Evolutionary conservation across 2,888 invertebrate species (phyloP).

Genomic region (Plagodis dolabraria): DNA sequence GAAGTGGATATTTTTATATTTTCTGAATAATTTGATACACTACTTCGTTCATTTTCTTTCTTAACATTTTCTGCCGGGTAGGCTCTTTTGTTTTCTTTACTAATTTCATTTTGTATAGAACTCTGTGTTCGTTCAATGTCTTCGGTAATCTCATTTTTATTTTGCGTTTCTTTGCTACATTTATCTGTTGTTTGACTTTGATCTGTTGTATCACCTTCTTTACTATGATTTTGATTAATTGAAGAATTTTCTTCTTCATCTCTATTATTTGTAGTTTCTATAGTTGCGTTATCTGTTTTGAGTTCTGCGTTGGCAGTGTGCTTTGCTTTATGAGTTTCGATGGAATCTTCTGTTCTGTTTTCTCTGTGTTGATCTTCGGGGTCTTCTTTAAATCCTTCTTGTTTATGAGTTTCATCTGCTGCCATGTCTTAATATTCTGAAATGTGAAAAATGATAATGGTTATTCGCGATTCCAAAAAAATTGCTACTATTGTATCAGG

Average conservation of each 20-base stretch:
- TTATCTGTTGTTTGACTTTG: constrained; percentile 19
- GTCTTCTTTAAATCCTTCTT: constrained; percentile 18
- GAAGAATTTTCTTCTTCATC: constrained; percentile 22
- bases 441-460: constrained; percentile 3
- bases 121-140: constrained; percentile 9
- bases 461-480: no score
- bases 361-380: constrained; percentile 4
- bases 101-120: constrained; percentile 2
- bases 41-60: constrained; percentile 20
- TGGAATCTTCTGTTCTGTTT: constrained; percentile 1
- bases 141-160: constrained; percentile 3
- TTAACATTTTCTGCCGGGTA: background rate
- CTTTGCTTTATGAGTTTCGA: background rate
- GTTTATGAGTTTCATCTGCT: constrained; percentile 13
- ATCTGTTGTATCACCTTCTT: constrained; percentile 15
- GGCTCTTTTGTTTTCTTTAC: constrained; percentile 7
- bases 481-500: no score
- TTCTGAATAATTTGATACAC: constrained; percentile 60
- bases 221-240: constrained; percentile 10
- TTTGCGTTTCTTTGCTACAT: background rate
- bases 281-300: background rate
- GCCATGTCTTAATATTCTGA: constrained; percentile 31
- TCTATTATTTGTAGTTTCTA: constrained; percentile 1
- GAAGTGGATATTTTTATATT: constrained; percentile 66
- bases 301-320: background rate